These are phyloP conservation scores for Eupsilia transversa DNA, from an alignment of 2,888 invertebrate species.

Conservation along the genomic window DNA sequence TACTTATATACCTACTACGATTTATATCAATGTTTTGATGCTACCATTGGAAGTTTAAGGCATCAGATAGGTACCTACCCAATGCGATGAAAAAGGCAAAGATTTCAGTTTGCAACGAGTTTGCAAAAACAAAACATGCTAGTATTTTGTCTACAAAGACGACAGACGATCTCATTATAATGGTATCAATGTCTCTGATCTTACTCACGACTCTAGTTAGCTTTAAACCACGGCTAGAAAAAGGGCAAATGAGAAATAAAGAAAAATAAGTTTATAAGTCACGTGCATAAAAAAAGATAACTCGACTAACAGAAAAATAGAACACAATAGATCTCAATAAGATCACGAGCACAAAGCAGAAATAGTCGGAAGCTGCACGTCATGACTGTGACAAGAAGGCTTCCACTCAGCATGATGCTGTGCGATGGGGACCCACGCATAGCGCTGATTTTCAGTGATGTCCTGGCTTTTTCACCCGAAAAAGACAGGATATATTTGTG, in stretches of 20 bases:
- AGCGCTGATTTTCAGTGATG: no score
- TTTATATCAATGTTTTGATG: conserved; percentile 1
- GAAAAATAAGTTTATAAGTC: no score
- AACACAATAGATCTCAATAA: no score
- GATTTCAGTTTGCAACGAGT: conserved; percentile 25
- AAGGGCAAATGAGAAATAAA: conserved; percentile 34
- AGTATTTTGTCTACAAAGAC: conserved; percentile 60
- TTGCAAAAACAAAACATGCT: conserved; percentile 53
- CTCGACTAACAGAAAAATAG: no score
- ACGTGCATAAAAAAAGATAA: no score
- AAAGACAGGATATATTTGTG: no score
- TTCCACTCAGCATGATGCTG: no score
- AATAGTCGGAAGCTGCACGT: no score
- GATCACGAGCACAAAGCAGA: no score
- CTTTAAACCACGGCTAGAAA: conserved; percentile 46
- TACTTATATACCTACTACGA: neutral
- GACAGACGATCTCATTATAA: conserved; percentile 64
- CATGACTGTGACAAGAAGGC: no score
- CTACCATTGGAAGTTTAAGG: neutral
- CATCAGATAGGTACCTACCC: neutral
- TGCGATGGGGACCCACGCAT: no score
- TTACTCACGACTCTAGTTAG: conserved; percentile 55
- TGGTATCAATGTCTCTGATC: conserved; percentile 64
- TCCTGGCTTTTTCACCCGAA: no score
- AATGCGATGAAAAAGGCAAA: neutral